Evolutionary conservation across 1,140 invertebrate species (phyloP), one percentile per base, ranked within the genome.

Genomic region (Choristoneura fumiferana): DNA sequence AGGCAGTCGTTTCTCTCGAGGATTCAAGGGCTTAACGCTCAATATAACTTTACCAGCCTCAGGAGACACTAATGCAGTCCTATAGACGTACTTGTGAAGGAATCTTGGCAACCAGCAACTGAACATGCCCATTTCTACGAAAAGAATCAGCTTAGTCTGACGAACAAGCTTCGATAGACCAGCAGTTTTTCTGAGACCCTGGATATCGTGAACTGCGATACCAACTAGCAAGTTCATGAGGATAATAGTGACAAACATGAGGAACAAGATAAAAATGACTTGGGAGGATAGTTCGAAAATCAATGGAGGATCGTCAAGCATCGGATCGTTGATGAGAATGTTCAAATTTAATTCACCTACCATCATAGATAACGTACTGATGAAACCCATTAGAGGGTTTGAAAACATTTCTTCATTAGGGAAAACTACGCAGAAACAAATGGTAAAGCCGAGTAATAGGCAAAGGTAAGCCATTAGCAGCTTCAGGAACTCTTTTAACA

Each of bases 171-270:
- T 93, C 0, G 92, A 93, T 0, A 94, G 77, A 0, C 92, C 93
- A 0, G 93, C 93, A 8, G 93, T 93, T 76, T 93, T 93, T 14
- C 93, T 83, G 1, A 94, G 76, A 1, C 93, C 93, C 75, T 93
- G 92, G 61, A 94, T 94, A 74, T 94, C 93, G 38, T 92, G 91
- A 0, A 94, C 93, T 3, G 93, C 93, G 59, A 94, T 92, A 65
- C 93, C 93, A n/a, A 94, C 92, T 0, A 94, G 76, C 0, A 94
- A 63, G 77, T 94, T 94, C 93, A 94, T 94, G 1, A 94, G 68
- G 12, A 94, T 92, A 10, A 94, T 93, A 1, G 93, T 93, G 4
- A 94, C 92, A 67, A 94, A 92, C 34, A 94, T 89, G 9, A 94
- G 89, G 63, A 94, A 94, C 0, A 93, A 65, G 2, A 91, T 90